Conservation (phyloP, 1,140 invertebrate species). For the Zaprionus gabonicus region DNA sequence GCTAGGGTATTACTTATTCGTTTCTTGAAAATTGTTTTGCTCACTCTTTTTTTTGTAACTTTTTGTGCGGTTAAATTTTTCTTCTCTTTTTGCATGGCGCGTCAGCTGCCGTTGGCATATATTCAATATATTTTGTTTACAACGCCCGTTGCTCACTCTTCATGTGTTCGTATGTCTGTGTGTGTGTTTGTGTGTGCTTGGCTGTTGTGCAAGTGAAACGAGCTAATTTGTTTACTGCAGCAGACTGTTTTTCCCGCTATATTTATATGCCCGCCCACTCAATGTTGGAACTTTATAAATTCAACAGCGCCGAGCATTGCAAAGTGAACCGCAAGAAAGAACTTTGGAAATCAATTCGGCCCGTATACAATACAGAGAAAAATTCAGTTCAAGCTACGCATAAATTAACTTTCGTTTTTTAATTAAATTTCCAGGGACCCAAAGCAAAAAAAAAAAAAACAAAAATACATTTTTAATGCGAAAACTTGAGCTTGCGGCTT, state of each 20-base stretch:
- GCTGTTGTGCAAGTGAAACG: slow-evolving; percentile 58
- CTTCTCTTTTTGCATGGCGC: slow-evolving; percentile 31
- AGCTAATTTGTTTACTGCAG: slow-evolving; percentile 76
- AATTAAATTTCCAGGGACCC: slow-evolving; percentile 36
- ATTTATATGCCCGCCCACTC: slow-evolving; percentile 28
- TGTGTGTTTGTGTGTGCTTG: slow-evolving; percentile 8
- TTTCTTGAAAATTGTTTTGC: too few relatives aligned
- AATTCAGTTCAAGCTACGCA: slow-evolving; percentile 24
- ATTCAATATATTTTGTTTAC: slow-evolving; percentile 71
- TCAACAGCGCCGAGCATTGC: slow-evolving; percentile 7
- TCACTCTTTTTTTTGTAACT: slow-evolving; percentile 30
- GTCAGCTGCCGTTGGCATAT: slow-evolving; percentile 78
- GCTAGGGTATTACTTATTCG: slow-evolving; percentile 1
- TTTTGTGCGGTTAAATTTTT: slow-evolving; percentile 62
- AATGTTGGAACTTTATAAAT: slow-evolving; percentile 28
- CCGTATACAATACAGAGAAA: slow-evolving; percentile 7
- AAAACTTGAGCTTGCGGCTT: neutral
- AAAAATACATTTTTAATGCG: slow-evolving; percentile 10
- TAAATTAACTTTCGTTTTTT: slow-evolving; percentile 48
- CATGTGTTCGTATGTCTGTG: slow-evolving; percentile 3
- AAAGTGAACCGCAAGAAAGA: slow-evolving; percentile 28
- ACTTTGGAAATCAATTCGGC: slow-evolving; percentile 7
- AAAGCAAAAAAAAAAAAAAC: neutral
- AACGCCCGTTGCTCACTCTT: slow-evolving; percentile 31
- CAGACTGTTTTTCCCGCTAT: slow-evolving; percentile 36